These are phyloP conservation scores for Merodon equestris DNA, from an alignment of 2,888 invertebrate species.

Conservation along the genomic window DNA sequence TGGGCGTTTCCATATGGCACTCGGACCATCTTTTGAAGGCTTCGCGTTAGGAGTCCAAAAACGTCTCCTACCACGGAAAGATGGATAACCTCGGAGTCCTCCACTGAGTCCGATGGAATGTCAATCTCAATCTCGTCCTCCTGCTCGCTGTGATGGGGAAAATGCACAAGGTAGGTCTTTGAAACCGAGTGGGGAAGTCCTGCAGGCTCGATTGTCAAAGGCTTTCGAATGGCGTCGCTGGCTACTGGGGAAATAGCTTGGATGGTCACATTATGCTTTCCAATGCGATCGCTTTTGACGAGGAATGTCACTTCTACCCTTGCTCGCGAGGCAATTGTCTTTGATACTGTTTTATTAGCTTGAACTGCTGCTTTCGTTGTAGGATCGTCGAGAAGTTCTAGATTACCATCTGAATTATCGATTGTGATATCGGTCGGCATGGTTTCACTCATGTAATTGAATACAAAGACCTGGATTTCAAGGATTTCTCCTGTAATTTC, in stretches of 20 bases:
- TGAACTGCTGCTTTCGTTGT: not conserved
- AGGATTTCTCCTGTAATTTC: conserved; percentile 81
- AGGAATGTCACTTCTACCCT: conserved; percentile 81
- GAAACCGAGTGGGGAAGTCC: conserved; percentile 84
- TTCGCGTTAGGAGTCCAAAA: conserved; percentile 81
- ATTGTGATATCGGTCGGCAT: conserved; percentile 83
- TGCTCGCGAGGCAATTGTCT: conserved; percentile 21
- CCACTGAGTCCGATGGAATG: conserved; percentile 80
- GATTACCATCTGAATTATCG: conserved; percentile 81
- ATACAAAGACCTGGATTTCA: conserved; percentile 85
- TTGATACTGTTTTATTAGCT: not conserved
- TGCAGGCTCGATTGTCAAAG: conserved; percentile 84
- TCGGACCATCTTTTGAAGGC: conserved; percentile 81
- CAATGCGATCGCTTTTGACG: conserved; percentile 84
- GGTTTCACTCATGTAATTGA: conserved; percentile 85
- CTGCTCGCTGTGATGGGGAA: conserved; percentile 79
- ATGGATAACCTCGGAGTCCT: conserved; percentile 81
- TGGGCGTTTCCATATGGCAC: conserved; percentile 86
- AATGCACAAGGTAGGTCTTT: conserved; percentile 84
- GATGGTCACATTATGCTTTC: conserved; percentile 84
- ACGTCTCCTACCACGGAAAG: conserved; percentile 81
- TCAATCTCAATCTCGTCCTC: conserved; percentile 78
- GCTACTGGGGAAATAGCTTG: conserved; percentile 80
- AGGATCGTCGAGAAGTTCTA: conserved; percentile 19
- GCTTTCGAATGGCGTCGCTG: conserved; percentile 83